Evolutionary conservation across 2,888 invertebrate genomes (phyloP), one percentile per base, ranked within the genome.

Genomic region (Diachrysia chrysitis): DNA sequence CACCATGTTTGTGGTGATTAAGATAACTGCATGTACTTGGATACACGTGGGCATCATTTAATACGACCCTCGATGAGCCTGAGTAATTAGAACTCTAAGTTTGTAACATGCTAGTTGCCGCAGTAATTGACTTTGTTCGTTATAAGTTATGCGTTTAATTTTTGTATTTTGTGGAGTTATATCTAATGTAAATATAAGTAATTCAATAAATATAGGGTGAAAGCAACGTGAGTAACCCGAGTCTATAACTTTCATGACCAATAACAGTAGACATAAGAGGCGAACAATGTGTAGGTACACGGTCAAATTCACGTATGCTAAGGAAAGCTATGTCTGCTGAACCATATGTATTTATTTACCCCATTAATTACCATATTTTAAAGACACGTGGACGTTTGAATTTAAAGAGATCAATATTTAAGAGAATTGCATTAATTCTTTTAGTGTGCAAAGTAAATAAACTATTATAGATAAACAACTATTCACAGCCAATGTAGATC

Each of bases 1-100:
- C 63, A 29, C 60, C 48, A 64, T 1, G 21, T 55, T 56, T 55
- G 48, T 70, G 53, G 67, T 66, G 48, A 73, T 78, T 71, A 65
- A 71, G 66, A 71, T 69, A 66, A 64, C 51, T 48, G 3, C 48
- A 48, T 48, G 29, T 25, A 55, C 32, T 10, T 19, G 9, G 14
- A 51, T 42, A 42, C 42, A 42, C 42, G 42, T 42, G 42, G 42
- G 5, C n/a, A n/a, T 42, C 12, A n/a, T 19, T 19, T 19, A 51
- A 51, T 10, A 51, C 21, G 48, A 51, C 48, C 48, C 17, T 12
- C 12, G 48, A 51, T 12, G 12, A 21, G n/a, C n/a, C 6, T 4
- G 12, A 21, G 48, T 51, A 21, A 21, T 51, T 17, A 19, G 62
- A 16, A 48, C 4, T 9, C 32, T 63, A 63, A 25, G 21, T 42